Conservation (phyloP, 2,113 vertebrate genomes). For the Gopherus flavomarginatus region DNA sequence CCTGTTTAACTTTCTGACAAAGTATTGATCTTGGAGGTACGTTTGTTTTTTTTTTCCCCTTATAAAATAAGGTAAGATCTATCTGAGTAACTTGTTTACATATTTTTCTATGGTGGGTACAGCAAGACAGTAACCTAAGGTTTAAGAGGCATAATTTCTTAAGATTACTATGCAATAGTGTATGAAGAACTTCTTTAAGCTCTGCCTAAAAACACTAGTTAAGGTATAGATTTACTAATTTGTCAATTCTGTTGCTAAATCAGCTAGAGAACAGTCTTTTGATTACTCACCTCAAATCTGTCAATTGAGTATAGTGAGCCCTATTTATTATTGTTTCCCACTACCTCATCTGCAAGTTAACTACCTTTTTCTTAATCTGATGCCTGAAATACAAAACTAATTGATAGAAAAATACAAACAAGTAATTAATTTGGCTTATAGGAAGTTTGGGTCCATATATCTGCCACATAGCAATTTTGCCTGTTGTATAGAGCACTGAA, state of each 20-base stretch:
- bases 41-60: not conserved
- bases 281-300: slow-evolving; percentile 17
- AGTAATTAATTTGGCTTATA: not conserved
- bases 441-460: not conserved
- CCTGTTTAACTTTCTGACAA: not conserved
- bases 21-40: not conserved
- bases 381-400: slow-evolving; percentile 11
- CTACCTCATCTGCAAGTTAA: slow-evolving; percentile 16
- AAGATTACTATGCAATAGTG: not conserved
- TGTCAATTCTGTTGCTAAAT: slow-evolving; percentile 34
- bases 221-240: slow-evolving; percentile 5
- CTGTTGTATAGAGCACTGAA: slow-evolving; percentile 11
- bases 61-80: not conserved
- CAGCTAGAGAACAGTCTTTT: not conserved
- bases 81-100: not conserved
- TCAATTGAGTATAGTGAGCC: not conserved
- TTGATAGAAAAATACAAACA: not conserved
- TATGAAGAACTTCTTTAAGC: not conserved
- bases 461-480: not conserved
- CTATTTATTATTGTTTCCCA: slow-evolving; percentile 5
- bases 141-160: not conserved
- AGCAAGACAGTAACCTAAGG: not conserved
- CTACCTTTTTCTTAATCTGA: slow-evolving; percentile 4
- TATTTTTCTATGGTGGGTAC: not conserved
- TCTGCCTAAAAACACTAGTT: not conserved